Conservation (phyloP, 2,797 vertebrate species). For the Tragopan temminckii region DNA sequence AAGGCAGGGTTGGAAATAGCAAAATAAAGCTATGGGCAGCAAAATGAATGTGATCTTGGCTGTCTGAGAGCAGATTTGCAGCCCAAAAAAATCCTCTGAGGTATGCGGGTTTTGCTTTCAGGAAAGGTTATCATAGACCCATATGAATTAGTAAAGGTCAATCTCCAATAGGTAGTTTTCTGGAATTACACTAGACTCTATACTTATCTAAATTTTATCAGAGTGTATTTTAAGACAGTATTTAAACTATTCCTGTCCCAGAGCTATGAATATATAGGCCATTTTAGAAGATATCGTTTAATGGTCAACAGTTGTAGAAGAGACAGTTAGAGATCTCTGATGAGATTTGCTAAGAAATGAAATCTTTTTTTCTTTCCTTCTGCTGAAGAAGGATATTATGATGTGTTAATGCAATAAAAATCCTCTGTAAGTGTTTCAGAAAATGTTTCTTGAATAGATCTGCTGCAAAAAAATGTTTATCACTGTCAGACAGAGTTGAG, state of each 20-base stretch:
- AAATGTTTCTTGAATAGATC: slow-evolving; percentile 18
- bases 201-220: neutral
- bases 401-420: neutral
- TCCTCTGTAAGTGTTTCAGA: neutral
- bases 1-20: neutral
- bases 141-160: neutral
- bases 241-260: neutral
- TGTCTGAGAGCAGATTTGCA: neutral
- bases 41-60: neutral
- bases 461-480: neutral
- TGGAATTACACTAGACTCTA: neutral
- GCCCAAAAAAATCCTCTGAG: neutral
- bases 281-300: neutral
- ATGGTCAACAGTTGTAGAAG: neutral
- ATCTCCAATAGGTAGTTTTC: neutral
- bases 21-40: neutral
- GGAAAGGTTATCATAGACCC: neutral
- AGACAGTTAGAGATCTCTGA: neutral
- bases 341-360: neutral
- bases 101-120: neutral
- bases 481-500: neutral
- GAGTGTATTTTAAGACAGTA: neutral
- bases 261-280: neutral
- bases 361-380: neutral
- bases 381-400: neutral